Percentiles rank a stretch among this genome's conserved stretches.
phyloP scores from a whole-genome alignment of 2,797 vertebrate species.

The Myoxocephalus aenaeus region DNA sequence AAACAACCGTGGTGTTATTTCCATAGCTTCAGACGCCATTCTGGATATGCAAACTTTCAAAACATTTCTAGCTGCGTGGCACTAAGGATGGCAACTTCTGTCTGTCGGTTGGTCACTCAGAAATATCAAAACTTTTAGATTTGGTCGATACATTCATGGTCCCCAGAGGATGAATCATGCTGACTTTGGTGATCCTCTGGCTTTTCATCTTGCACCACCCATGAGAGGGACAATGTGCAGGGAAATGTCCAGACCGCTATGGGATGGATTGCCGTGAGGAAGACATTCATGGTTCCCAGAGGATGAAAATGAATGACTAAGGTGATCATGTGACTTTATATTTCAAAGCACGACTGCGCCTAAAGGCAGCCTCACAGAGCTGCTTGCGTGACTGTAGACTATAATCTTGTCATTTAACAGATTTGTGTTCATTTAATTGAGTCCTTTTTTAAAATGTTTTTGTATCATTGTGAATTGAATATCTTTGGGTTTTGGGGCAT shows the following conservation, averaged over 20 bases:
- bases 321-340: background rate
- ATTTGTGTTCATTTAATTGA: background rate
- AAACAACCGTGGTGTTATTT: constrained; percentile 23
- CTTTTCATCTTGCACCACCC: background rate
- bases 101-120: background rate
- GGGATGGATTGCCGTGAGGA: background rate
- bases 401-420: background rate
- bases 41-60: background rate
- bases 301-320: background rate
- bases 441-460: background rate
- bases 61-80: too few species aligned
- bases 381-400: background rate
- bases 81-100: background rate
- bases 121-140: background rate
- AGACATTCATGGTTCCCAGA: constrained; percentile 3
- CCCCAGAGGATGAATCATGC: background rate
- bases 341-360: background rate
- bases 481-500: background rate
- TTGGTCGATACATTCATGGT: background rate
- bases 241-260: background rate
- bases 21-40: constrained; percentile 12
- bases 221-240: background rate
- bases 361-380: background rate
- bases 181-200: background rate
- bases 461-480: background rate